These are phyloP conservation scores for Phrynocephalus versicolor DNA, from an alignment of 2,113 vertebrate genomes.

Conservation along the genomic window DNA sequence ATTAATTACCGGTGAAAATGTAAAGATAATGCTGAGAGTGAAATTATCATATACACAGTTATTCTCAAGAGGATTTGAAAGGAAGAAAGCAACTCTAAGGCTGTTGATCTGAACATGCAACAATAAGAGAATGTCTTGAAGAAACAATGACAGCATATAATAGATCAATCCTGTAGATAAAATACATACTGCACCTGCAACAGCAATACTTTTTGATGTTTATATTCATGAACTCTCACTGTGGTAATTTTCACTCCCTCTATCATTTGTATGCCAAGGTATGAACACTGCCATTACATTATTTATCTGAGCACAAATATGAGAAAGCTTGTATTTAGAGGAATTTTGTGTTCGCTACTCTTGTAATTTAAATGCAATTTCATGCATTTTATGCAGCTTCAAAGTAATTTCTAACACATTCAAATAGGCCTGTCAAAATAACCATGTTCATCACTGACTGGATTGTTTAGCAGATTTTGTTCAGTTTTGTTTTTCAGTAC, in stretches of 20 bases:
- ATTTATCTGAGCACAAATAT: constrained; percentile 16
- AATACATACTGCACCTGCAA: neutral
- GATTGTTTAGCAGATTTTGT: neutral
- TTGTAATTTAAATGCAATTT: neutral
- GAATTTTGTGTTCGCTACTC: neutral
- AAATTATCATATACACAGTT: constrained; percentile 36
- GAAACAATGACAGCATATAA: constrained; percentile 41
- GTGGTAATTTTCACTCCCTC: constrained; percentile 42
- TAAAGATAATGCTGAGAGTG: neutral
- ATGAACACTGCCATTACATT: constrained; percentile 1
- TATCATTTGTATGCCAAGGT: neutral
- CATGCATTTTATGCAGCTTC: neutral
- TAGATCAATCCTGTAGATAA: neutral
- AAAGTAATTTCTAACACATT: constrained; percentile 33
- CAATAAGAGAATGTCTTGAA: constrained; percentile 25
- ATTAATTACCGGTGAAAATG: constrained; percentile 42
- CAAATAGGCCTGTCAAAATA: constrained; percentile 34
- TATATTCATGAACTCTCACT: constrained; percentile 42
- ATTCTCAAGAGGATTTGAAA: constrained; percentile 23
- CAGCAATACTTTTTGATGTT: constrained; percentile 38
- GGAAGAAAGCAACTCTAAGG: constrained; percentile 17
- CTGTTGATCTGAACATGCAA: constrained; percentile 32
- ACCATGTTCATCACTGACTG: neutral
- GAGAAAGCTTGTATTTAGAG: neutral
- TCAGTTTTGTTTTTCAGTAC: neutral